A percentile compares a stretch with the other conserved stretches of the same genome.
Evolutionary conservation across 2,888 invertebrate genomes (phyloP).

Genomic region (Pristionchus arcanus): DNA sequence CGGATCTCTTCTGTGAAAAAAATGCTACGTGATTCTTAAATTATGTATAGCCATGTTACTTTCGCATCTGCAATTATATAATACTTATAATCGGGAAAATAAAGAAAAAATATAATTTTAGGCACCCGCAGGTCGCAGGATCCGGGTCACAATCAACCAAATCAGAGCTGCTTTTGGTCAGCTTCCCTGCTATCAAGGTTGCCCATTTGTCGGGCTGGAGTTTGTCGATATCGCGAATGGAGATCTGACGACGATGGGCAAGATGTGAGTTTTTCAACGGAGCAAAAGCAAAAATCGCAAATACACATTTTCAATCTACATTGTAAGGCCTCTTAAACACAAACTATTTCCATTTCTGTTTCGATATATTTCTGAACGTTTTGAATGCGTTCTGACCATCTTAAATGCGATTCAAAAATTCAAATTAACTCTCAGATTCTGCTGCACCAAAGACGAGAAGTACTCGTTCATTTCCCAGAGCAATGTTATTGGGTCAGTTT

Average conservation of each 20-base stretch:
- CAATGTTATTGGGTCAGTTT: slow-evolving; percentile 31
- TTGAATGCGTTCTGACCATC: no score
- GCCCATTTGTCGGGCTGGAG: slow-evolving; percentile 4
- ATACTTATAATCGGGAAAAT: no score
- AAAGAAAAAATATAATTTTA: background rate
- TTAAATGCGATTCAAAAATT: background rate
- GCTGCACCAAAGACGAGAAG: slow-evolving; percentile 28
- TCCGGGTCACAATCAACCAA: slow-evolving; percentile 17
- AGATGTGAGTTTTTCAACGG: slow-evolving; percentile 2
- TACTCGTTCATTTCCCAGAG: background rate
- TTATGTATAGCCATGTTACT: no score
- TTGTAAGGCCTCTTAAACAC: no score
- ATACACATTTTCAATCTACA: background rate
- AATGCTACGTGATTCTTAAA: no score
- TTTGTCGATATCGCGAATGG: background rate
- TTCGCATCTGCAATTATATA: no score
- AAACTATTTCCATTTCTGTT: no score
- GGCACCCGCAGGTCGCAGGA: background rate
- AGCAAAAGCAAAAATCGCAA: background rate
- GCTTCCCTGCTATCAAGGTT: background rate
- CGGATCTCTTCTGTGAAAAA: no score
- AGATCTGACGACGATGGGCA: slow-evolving; percentile 34
- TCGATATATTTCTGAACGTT: no score
- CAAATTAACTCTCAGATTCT: slow-evolving; percentile 2
- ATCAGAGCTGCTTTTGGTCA: background rate